phyloP scores from a whole-genome alignment of 1,140 invertebrate genomes.

The Homalodisca vitripennis region DNA sequence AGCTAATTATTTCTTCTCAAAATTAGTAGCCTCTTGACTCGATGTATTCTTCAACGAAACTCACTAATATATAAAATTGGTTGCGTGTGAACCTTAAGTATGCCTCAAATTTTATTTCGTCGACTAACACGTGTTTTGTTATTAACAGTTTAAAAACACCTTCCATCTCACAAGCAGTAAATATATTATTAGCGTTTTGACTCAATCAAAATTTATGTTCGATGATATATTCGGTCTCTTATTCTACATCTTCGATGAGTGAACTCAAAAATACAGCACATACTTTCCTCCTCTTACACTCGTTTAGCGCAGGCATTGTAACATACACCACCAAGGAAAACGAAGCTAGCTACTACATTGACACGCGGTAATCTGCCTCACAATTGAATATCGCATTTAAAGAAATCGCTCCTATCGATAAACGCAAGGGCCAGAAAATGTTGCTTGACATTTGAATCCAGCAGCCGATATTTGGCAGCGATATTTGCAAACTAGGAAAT shows the following conservation, averaged over 20 bases:
- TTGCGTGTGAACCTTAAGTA: background rate
- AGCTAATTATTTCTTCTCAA: too few relatives aligned
- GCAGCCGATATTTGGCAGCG: background rate
- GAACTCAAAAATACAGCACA: background rate
- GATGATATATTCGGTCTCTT: background rate
- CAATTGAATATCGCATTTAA: background rate
- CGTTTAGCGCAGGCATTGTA: background rate
- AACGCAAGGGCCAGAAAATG: background rate
- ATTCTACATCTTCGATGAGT: background rate
- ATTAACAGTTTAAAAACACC: background rate
- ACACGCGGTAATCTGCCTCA: background rate
- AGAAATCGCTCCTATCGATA: background rate
- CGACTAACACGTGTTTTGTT: background rate
- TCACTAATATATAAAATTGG: constrained; percentile 1
- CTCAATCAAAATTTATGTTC: background rate
- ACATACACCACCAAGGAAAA: background rate
- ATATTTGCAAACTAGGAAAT: background rate
- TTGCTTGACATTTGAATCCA: background rate
- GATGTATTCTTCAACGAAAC: constrained; percentile 9
- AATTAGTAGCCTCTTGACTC: constrained; percentile 1
- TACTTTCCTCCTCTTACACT: background rate
- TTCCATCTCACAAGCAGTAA: background rate
- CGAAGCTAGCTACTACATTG: background rate
- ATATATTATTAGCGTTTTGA: constrained; percentile 9
- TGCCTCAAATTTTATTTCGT: background rate